Evolutionary conservation across 2,113 vertebrate species (phyloP).

Genomic region (Montifringilla adamsi): DNA sequence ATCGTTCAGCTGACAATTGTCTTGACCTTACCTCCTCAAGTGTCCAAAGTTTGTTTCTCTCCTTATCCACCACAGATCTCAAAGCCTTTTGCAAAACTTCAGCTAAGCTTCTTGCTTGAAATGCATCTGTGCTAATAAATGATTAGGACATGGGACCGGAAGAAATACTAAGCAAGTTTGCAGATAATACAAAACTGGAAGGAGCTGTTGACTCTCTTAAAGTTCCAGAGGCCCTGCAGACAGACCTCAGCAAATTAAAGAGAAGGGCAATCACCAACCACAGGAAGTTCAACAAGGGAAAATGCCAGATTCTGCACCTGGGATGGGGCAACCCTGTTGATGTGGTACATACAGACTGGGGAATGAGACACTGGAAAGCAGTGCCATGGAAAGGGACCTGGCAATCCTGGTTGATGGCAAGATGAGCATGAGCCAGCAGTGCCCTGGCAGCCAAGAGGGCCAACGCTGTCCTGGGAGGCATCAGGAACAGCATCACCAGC

Average conservation of each 20-base stretch:
- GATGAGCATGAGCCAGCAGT: neutral
- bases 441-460: neutral
- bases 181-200: neutral
- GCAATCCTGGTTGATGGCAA: rapidly evolving
- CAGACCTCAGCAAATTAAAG: neutral
- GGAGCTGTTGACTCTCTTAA: neutral
- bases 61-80: neutral
- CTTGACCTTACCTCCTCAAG: neutral
- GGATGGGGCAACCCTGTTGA: no score
- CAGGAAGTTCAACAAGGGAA: neutral
- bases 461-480: rapidly evolving
- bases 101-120: neutral
- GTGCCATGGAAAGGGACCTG: neutral
- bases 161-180: neutral
- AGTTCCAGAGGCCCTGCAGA: neutral
- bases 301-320: neutral
- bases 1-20: neutral
- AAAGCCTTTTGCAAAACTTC: neutral
- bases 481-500: neutral
- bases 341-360: neutral
- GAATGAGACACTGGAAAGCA: neutral
- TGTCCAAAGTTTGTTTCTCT: neutral
- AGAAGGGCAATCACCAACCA: neutral
- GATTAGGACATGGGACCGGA: neutral
- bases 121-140: neutral